A percentile compares a stretch with the other conserved stretches of the same genome.
phyloP scores from a whole-genome alignment of 2,113 vertebrate species.

The Atlantisia rogersi region DNA sequence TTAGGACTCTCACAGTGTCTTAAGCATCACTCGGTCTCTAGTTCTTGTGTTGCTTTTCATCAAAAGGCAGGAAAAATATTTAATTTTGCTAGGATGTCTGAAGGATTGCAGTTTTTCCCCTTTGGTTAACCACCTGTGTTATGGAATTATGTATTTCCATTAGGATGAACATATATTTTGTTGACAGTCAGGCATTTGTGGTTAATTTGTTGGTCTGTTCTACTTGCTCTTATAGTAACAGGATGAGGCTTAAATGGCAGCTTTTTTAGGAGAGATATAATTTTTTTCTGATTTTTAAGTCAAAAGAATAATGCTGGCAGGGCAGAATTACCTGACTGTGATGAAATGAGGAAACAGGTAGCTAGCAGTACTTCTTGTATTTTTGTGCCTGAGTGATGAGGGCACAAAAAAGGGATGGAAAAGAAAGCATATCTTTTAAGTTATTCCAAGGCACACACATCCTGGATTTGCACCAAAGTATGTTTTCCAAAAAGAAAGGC shows the following conservation, averaged over 20 bases:
- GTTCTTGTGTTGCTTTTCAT: background rate
- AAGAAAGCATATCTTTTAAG: background rate
- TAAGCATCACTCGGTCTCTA: background rate
- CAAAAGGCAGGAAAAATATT: background rate
- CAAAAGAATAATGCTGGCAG: background rate
- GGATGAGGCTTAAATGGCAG: background rate
- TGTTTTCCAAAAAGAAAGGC: background rate
- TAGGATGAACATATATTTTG: background rate
- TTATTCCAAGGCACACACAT: background rate
- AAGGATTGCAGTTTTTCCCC: background rate
- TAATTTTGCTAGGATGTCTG: background rate
- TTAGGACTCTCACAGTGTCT: background rate
- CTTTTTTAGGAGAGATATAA: background rate
- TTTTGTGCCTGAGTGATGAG: background rate
- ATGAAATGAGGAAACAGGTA: background rate
- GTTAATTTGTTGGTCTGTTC: background rate
- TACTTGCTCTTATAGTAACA: background rate
- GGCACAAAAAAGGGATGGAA: background rate
- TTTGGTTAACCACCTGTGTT: background rate
- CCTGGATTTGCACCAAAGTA: background rate
- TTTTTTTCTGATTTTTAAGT: background rate
- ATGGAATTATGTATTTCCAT: background rate
- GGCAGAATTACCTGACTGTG: background rate
- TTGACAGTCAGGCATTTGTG: background rate
- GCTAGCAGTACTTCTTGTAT: background rate